Percentiles rank a stretch among this genome's conserved stretches.
Conservation (phyloP, 1,140 invertebrate species). For the Drosophila insularis region DNA sequence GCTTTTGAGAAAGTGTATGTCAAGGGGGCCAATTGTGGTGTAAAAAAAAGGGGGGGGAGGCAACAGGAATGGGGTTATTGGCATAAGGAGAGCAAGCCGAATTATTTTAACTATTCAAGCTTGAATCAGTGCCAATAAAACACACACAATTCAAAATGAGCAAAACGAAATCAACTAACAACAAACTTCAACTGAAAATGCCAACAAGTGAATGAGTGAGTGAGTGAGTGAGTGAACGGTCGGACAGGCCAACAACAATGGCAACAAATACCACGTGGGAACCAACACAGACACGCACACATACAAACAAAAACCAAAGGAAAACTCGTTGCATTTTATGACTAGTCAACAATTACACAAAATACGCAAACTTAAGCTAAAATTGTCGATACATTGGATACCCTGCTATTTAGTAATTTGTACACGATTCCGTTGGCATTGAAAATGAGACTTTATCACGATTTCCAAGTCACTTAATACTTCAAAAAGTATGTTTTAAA, state of each 20-base stretch:
- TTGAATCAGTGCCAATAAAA: constrained; percentile 39
- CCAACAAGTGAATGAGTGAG: constrained; percentile 33
- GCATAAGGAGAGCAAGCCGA: constrained; percentile 17
- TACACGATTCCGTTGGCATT: too few relatives aligned
- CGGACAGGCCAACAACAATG: constrained; percentile 28
- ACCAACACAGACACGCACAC: constrained; percentile 30
- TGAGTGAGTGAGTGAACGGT: constrained; percentile 28
- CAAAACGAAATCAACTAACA: constrained; percentile 3
- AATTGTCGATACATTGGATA: neutral
- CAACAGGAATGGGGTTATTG: neutral
- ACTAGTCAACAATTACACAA: constrained; percentile 52
- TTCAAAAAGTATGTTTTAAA: too few relatives aligned
- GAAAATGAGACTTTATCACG: too few relatives aligned
- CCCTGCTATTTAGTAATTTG: neutral
- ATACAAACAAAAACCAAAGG: constrained; percentile 29
- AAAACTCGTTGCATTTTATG: constrained; percentile 49
- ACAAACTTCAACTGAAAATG: constrained; percentile 44
- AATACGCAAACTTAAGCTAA: neutral
- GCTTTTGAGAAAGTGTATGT: neutral
- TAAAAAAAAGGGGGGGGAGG: neutral
- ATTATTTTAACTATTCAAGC: constrained; percentile 44
- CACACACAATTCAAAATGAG: constrained; percentile 1
- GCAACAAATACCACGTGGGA: constrained; percentile 58
- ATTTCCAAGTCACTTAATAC: too few relatives aligned
- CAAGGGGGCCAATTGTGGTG: neutral